Base-by-base conservation (phyloP, 2,797 vertebrate species). In the Forpus xanthops region DNA sequence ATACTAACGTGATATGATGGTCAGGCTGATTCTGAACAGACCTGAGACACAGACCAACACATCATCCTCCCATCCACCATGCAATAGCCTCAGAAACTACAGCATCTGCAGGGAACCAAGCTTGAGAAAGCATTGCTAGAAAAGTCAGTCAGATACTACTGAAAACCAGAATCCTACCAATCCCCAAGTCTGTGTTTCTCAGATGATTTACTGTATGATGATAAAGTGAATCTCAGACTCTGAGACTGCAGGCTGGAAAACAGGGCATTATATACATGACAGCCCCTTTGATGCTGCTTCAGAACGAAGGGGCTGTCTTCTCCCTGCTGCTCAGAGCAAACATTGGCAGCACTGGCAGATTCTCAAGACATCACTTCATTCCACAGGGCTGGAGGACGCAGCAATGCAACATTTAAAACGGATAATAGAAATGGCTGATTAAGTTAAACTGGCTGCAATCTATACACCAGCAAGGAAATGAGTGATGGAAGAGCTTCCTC, bases 221-320 rank as follows among this genome's bases (percentile, higher is more conserved):
- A 75, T 65, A 30, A 91, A 89, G 79, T 39, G 60, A 62, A 73
- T 45, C 91, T 93, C 82, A 65, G 27, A 14, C 12, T 73, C 33
- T 19, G 79, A 91, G 44, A 24, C 77, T 67, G 75, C 84, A 80
- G 85, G 44, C 62, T 94, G 82, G 39, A 53, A 92, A 83, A 88
- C 82, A 60, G 79, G 76, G 74, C 85, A 79, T 50, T 68, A 68
- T 64, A 88, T 76, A 91, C 79, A 39, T 1, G 1, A 49, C 67
- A 78, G 94, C 83, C 90, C 94, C 81, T 92, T 31, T 76, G 89
- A 93, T 56, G 79, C 67, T 76, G 67, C 85, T 87, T 80, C 39
- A 9, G 79, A 70, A 86, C 0, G 6, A 87, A 80, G 80, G 76
- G n/a, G 5, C 31, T 60, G 61, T 75, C 78, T 58, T 65, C 66